Conservation (phyloP, 2,888 invertebrate genomes). For the Minunthozetes semirufus region DNA sequence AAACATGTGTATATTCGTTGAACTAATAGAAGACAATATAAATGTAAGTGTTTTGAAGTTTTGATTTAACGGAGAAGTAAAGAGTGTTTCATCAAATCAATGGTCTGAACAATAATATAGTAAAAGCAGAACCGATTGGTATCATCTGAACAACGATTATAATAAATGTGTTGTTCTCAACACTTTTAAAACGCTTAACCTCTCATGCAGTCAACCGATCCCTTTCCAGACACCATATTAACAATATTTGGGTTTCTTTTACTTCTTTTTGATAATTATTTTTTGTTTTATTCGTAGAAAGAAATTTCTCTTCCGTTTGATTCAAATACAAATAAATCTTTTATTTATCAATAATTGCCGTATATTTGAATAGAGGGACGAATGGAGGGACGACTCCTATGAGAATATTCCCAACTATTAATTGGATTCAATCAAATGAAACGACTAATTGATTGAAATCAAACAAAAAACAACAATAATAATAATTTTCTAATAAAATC, state of each 20-base stretch:
- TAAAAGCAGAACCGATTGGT: background rate
- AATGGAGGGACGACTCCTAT: too few relatives aligned
- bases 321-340: background rate
- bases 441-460: too few relatives aligned
- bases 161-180: background rate
- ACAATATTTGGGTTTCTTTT: slow-evolving; percentile 4
- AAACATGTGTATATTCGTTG: too few relatives aligned
- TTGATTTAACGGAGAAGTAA: too few relatives aligned
- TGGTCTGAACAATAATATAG: too few relatives aligned
- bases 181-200: background rate
- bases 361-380: background rate
- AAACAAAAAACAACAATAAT: too few relatives aligned
- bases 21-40: too few relatives aligned
- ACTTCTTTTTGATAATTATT: background rate
- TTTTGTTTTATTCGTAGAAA: background rate
- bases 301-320: slow-evolving; percentile 15
- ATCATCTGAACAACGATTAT: background rate
- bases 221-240: background rate
- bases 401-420: too few relatives aligned
- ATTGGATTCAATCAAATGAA: too few relatives aligned
- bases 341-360: background rate
- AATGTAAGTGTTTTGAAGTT: too few relatives aligned
- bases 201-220: slow-evolving; percentile 22
- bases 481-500: too few relatives aligned
- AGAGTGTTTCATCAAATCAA: too few relatives aligned